Evolutionary conservation across 2,797 vertebrate genomes (phyloP).

Genomic region (Buceros bicornis): DNA sequence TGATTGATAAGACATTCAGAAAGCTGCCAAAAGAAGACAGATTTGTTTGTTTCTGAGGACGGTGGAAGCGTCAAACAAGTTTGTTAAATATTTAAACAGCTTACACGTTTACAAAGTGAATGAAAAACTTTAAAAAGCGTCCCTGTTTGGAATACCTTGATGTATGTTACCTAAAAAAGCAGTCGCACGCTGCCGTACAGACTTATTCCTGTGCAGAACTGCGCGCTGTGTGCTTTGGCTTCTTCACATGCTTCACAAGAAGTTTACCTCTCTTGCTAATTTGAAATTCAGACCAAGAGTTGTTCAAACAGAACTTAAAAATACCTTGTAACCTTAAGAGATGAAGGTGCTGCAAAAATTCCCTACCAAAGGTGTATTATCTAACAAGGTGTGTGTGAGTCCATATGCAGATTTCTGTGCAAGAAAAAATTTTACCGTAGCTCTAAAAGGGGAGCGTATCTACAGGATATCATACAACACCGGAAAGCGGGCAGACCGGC

Average conservation of each 20-base stretch:
- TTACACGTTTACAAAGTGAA: background rate
- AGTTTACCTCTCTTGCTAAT: constrained; percentile 24
- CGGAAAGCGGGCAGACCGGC: background rate
- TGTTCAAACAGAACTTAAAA: constrained; percentile 40
- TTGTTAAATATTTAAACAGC: background rate
- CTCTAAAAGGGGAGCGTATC: background rate
- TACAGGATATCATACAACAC: background rate
- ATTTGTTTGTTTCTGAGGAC: background rate
- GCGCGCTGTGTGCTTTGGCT: background rate
- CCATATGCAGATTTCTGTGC: background rate
- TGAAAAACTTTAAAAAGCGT: background rate
- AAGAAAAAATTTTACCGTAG: background rate
- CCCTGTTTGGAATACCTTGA: background rate
- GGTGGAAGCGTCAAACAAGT: background rate
- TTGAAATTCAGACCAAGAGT: constrained; percentile 55
- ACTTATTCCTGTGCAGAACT: background rate
- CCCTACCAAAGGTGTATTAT: background rate
- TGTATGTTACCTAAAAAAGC: background rate
- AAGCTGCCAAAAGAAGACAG: background rate
- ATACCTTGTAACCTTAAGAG: background rate
- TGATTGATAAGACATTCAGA: background rate
- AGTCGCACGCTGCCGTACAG: background rate
- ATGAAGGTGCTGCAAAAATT: background rate
- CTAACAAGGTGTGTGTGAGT: background rate
- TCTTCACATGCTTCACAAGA: background rate